phyloP scores from a whole-genome alignment of 2,113 vertebrate genomes.

The Boulengeromyrus knoepffleri region DNA sequence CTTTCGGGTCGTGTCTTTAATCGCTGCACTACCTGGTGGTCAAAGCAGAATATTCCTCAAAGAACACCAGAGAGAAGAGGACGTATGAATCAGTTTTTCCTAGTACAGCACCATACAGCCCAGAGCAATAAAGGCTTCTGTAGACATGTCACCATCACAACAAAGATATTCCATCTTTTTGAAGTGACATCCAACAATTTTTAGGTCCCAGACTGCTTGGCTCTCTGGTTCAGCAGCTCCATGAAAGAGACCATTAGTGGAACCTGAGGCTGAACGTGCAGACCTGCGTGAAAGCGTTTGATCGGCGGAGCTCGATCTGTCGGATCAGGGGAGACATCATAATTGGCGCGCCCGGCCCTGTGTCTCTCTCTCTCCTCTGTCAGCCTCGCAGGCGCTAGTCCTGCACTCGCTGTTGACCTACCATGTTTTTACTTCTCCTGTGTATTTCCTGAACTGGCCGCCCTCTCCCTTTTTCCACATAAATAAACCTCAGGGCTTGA shows the following conservation, averaged over 20 bases:
- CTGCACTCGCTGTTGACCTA: slow-evolving; percentile 12
- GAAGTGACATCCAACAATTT: neutral
- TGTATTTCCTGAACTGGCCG: slow-evolving; percentile 18
- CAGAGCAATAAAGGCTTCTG: neutral
- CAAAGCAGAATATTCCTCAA: neutral
- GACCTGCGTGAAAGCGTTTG: neutral
- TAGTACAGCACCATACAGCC: neutral
- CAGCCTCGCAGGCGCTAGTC: neutral
- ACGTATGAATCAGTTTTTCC: neutral
- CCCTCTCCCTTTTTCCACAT: slow-evolving; percentile 22
- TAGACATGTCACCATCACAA: neutral
- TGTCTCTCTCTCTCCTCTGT: neutral
- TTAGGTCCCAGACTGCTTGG: neutral
- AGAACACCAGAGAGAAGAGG: neutral
- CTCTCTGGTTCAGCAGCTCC: neutral
- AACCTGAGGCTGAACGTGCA: neutral
- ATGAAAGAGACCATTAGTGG: slow-evolving; percentile 8
- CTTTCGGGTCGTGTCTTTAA: neutral
- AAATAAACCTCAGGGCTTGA: slow-evolving; percentile 16
- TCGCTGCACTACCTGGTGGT: neutral
- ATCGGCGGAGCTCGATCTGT: neutral
- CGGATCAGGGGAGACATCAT: neutral
- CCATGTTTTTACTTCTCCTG: slow-evolving; percentile 20
- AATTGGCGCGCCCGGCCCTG: neutral
- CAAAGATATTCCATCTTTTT: slow-evolving; percentile 1